Evolutionary conservation across 2,797 vertebrate species (phyloP).

Genomic region (Tangara arthus): DNA sequence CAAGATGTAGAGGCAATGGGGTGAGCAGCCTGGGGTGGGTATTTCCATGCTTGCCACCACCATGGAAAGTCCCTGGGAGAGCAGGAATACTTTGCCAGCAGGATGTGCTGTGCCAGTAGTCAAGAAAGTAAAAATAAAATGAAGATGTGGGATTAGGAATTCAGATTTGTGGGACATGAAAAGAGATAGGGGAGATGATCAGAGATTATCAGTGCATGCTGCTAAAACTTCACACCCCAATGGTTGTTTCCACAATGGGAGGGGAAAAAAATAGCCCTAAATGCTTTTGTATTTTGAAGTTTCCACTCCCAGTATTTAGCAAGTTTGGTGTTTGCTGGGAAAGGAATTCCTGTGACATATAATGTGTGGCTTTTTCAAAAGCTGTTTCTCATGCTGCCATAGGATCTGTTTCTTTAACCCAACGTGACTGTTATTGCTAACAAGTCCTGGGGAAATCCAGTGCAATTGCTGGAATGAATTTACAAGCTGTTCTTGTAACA

Average conservation of each 20-base stretch:
- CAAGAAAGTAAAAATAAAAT: background rate
- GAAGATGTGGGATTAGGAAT: background rate
- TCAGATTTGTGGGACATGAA: background rate
- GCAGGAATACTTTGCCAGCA: background rate
- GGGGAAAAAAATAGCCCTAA: background rate
- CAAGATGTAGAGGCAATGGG: rapidly evolving
- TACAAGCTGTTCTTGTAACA: background rate
- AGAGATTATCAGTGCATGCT: background rate
- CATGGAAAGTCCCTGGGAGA: background rate
- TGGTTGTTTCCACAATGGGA: background rate
- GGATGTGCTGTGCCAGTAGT: background rate
- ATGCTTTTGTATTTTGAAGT: background rate
- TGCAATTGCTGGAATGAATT: background rate
- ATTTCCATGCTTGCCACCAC: rapidly evolving
- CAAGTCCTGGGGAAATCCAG: background rate
- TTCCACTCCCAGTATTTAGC: background rate
- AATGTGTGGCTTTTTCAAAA: background rate
- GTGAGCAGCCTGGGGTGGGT: background rate
- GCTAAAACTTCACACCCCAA: background rate
- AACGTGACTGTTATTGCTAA: rapidly evolving
- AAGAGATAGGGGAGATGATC: background rate
- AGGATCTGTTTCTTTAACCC: background rate
- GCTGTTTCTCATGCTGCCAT: background rate
- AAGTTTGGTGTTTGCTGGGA: background rate
- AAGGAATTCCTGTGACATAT: background rate